phyloP scores from a whole-genome alignment of 2,888 invertebrate genomes.

The Cantharis lateralis region DNA sequence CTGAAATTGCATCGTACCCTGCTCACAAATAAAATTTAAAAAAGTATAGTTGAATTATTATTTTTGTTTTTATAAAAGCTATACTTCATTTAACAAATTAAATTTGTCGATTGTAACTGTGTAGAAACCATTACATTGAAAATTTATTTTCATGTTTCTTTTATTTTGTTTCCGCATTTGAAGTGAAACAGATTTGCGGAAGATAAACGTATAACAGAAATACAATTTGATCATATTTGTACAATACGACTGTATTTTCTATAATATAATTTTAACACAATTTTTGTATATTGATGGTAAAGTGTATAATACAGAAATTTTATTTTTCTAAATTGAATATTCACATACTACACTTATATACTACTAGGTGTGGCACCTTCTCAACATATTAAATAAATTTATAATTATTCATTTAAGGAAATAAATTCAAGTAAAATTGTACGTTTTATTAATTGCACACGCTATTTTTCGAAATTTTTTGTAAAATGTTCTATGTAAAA shows the following conservation, averaged over 20 bases:
- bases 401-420: too few species aligned
- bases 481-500: too few species aligned
- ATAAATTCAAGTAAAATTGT: too few species aligned
- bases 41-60: neutral
- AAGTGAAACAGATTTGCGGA: neutral
- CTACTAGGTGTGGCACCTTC: too few species aligned
- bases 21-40: neutral
- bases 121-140: neutral
- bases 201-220: constrained; percentile 5
- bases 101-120: neutral
- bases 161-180: neutral
- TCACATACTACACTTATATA: too few species aligned
- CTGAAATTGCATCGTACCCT: neutral
- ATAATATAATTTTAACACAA: neutral
- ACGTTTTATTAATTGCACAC: too few species aligned
- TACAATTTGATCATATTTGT: constrained; percentile 29
- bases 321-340: neutral
- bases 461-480: too few species aligned
- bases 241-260: constrained; percentile 30
- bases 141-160: neutral
- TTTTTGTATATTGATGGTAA: neutral
- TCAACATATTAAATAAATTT: too few species aligned
- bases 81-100: neutral
- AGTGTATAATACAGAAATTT: neutral
- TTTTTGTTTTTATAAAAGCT: neutral